Evolutionary conservation across 2,113 vertebrate species (phyloP), one percentile per base, ranked within the genome.

Genomic region (Serinus canaria): DNA sequence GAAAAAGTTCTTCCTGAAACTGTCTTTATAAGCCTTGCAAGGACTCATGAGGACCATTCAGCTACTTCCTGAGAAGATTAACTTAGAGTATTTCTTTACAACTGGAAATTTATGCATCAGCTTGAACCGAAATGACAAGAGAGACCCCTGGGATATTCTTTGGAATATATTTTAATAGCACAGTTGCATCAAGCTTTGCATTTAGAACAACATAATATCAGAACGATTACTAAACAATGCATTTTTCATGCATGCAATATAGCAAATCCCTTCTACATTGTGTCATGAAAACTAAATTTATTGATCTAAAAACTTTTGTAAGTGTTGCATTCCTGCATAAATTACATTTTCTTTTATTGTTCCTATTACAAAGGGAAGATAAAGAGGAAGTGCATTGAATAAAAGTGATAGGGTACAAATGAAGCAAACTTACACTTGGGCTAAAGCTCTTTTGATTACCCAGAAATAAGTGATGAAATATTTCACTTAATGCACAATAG

Each of bases 101-200:
- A 31, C 25, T 79, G 18, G 44, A 96, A 95, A 96, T 92, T 77
- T 96, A 96, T 97, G 84, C 82, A 84, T 53, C 83, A 77, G 49
- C 60, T 81, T 69, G 49, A 91, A 76, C 60, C 50, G 70, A 82
- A 96, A 88, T 96, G 75, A 96, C 58, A 91, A 85, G 66, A 91
- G 33, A 88, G 15, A 89, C 67, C n/a, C 78, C 31, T 93, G 90
- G 46, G 90, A 89, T 81, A 77, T n/a, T 63, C 33, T 83, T 77
- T 88, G 75, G 75, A 96, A 90, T 87, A 58, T 72, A 95, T 92
- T 91, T 86, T 88, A 96, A 90, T 77, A 92, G 33, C 60, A 83
- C 15, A 47, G 64, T 92, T 95, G 92, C 35, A 92, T 59, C 62
- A 69, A 87, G 72, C 25, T 89, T 94, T 92, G 58, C 46, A 88